These are phyloP conservation scores for Ianthella basta DNA, from an alignment of 37 sponge, comb jelly and placozoan species.

Conservation along the genomic window DNA sequence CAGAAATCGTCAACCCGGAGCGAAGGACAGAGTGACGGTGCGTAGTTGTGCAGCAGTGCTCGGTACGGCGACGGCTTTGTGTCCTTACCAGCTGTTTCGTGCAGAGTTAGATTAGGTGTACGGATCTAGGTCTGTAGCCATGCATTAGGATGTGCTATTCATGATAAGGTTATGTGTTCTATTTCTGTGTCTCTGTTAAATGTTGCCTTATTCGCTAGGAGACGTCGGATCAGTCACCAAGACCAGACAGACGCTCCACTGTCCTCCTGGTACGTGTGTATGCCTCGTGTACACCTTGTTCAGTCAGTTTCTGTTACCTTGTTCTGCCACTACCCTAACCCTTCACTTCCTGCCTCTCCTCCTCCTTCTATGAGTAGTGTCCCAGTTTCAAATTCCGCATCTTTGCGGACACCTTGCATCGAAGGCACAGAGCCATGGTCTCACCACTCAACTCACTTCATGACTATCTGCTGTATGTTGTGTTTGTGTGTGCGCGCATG, in stretches of 20 bases:
- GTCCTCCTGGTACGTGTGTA: neutral
- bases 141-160: too few species aligned
- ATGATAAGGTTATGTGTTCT: too few species aligned
- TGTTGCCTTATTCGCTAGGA: too few species aligned
- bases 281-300: neutral
- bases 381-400: slow-evolving; percentile 80
- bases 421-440: slow-evolving; percentile 82
- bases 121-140: too few species aligned
- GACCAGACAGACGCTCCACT: neutral
- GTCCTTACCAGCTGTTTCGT: too few species aligned
- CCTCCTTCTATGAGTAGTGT: slow-evolving; percentile 45
- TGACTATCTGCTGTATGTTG: too few species aligned
- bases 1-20: slow-evolving; percentile 60
- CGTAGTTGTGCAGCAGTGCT: too few species aligned
- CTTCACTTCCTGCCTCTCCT: too few species aligned
- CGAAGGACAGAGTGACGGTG: neutral
- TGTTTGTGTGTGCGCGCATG: slow-evolving; percentile 42
- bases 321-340: too few species aligned
- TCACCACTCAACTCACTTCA: slow-evolving; percentile 74
- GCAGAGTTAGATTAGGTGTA: too few species aligned
- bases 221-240: neutral
- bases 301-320: neutral
- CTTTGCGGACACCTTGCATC: slow-evolving; percentile 67
- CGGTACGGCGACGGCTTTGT: too few species aligned
- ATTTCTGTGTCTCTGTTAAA: too few species aligned